These are phyloP conservation scores for Nemapogon koenigi DNA, from an alignment of 2,888 invertebrate species.

Conservation along the genomic window DNA sequence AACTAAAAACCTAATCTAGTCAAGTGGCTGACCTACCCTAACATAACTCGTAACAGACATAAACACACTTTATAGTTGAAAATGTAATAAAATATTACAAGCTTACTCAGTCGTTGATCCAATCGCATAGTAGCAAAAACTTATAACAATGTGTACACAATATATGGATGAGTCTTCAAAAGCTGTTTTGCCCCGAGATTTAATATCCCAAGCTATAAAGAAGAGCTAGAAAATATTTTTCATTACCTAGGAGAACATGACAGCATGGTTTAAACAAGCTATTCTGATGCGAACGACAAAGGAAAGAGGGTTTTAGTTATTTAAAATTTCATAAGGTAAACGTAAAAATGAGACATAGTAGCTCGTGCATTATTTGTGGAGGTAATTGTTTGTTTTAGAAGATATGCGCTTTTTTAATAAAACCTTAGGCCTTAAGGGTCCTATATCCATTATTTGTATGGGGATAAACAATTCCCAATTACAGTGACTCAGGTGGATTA, in stretches of 20 bases:
- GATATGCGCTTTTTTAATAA: too few relatives aligned
- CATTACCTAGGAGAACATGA: constrained; percentile 39
- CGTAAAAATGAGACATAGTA: too few relatives aligned
- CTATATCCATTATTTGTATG: too few relatives aligned
- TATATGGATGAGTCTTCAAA: constrained; percentile 5
- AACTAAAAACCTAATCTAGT: constrained; percentile 1
- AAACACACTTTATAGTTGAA: constrained; percentile 5
- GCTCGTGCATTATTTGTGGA: too few relatives aligned
- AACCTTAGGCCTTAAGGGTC: too few relatives aligned
- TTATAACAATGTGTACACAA: constrained; percentile 2
- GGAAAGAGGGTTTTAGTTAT: constrained; percentile 2
- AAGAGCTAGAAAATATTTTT: constrained; percentile 49
- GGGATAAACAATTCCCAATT: too few relatives aligned
- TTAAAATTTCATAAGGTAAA: not conserved
- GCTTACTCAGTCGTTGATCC: constrained; percentile 15
- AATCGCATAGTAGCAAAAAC: constrained; percentile 1
- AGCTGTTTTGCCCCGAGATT: constrained; percentile 34
- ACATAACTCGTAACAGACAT: constrained; percentile 6
- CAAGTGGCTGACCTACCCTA: constrained; percentile 12
- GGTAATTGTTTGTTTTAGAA: too few relatives aligned
- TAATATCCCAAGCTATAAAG: constrained; percentile 50
- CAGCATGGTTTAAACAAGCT: constrained; percentile 30
- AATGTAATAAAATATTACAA: constrained; percentile 32
- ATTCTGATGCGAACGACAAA: constrained; percentile 23
- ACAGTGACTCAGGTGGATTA: too few relatives aligned